Evolutionary conservation across 1,140 invertebrate species (phyloP).

Genomic region (Cotesia typhae): DNA sequence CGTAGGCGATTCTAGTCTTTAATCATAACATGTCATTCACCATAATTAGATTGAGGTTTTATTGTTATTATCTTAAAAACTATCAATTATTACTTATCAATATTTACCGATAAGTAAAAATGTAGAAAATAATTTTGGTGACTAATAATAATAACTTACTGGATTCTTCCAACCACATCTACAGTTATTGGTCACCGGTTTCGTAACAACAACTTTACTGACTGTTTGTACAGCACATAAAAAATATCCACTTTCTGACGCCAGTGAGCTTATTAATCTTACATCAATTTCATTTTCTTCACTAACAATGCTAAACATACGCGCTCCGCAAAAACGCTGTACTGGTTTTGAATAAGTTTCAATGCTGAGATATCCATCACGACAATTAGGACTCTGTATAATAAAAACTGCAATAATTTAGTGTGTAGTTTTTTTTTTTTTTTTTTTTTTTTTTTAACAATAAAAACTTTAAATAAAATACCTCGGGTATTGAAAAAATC

Average conservation of each 20-base stretch:
- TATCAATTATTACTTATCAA: no score
- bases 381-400: conserved; percentile 52
- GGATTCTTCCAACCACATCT: conserved; percentile 69
- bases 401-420: conserved; percentile 1
- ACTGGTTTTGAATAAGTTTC: conserved; percentile 13
- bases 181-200: conserved; percentile 50
- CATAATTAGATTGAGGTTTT: no score
- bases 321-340: conserved; percentile 67
- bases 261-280: conserved; percentile 50
- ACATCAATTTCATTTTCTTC: conserved; percentile 59
- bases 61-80: no score
- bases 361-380: conserved; percentile 37
- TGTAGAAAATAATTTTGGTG: neutral
- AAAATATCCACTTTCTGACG: conserved; percentile 64
- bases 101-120: neutral
- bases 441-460: neutral
- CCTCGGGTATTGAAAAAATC: conserved; percentile 63
- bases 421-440: neutral
- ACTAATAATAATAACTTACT: conserved; percentile 52
- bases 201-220: neutral
- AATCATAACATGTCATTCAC: conserved; percentile 10
- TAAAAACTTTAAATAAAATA: conserved; percentile 49
- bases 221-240: conserved; percentile 61
- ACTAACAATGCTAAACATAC: conserved; percentile 60
- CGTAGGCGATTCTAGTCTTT: conserved; percentile 72